Evolutionary conservation across 1,140 invertebrate species (phyloP), one percentile per base, ranked within the genome.

Genomic region (Marisa cornuarietis): DNA sequence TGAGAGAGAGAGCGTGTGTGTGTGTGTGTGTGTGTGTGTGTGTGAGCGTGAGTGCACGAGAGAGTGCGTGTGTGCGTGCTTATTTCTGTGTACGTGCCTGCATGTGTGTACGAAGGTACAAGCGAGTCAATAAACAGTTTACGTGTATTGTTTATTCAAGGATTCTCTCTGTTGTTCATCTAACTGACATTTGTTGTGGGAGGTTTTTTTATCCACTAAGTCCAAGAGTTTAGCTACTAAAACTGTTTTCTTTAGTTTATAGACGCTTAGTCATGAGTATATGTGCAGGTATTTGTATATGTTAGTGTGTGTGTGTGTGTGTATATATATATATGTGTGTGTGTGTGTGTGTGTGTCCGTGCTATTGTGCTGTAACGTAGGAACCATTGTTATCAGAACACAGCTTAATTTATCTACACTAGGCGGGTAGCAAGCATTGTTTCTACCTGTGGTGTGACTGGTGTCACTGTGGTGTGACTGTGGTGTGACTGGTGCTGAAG

Each of bases 51-150:
- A 31, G 69, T 42, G 69, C 11, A 26, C 18, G 26, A 13, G 69
- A 9, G 69, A 20, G 69, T 13, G 24, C 20, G 62, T 77, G 76
- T 66, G 80, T 69, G 83, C 71, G 58, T 79, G 78, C n/a, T 14
- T 63, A 24, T 24, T 51, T 79, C 26, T 54, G 69, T 71, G 10
- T 9, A 8, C 20, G 49, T 66, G 49, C 65, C 22, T 7, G 58
- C 49, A 51, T 42, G 69, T 49, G 69, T 42, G 61, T 66, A 26
- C 20, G n/a, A n/a, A 16, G 65, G 22, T 13, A 22, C 49, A 51
- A 7, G 42, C 24, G 69, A 31, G 69, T 49, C 31, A n/a, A 26
- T n/a, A 62, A 18, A 42, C 31, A 42, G 31, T 42, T 42, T 42
- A 6, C 31, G 6, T 42, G n/a, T 42, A 42, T 42, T 42, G n/a